phyloP scores from a whole-genome alignment of 2,797 vertebrate species.

The Danio albolineatus region DNA sequence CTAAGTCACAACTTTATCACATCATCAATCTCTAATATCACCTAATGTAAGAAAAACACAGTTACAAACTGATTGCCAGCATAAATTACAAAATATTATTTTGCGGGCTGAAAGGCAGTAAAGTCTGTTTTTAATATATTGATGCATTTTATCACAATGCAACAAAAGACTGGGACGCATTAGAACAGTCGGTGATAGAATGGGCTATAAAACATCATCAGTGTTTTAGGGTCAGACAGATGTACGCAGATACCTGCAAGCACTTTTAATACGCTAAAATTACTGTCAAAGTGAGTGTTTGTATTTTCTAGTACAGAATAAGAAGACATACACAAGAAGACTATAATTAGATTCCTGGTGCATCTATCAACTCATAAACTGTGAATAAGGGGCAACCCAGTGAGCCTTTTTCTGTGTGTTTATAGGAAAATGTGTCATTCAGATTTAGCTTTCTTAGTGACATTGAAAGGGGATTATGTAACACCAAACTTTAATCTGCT shows the following conservation, averaged over 20 bases:
- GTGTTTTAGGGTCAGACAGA: conserved; percentile 20
- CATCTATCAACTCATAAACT: no score
- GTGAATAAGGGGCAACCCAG: no score
- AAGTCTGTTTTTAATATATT: conserved; percentile 33
- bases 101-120: conserved; percentile 24
- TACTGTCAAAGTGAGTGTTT: conserved; percentile 14
- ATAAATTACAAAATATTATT: conserved; percentile 31
- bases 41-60: conserved; percentile 49
- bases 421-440: no score
- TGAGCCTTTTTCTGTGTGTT: no score
- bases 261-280: conserved; percentile 33
- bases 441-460: no score
- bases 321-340: neutral
- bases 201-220: conserved; percentile 38
- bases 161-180: conserved; percentile 25
- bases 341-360: no score
- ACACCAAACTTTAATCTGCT: no score
- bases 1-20: conserved; percentile 61
- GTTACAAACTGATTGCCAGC: conserved; percentile 51
- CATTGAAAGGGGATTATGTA: no score
- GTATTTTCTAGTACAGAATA: neutral
- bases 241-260: neutral
- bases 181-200: conserved; percentile 35
- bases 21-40: conserved; percentile 58
- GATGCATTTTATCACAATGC: conserved; percentile 32